Evolutionary conservation across 1,140 invertebrate species (phyloP), one percentile per base, ranked within the genome.

Genomic region (Vanessa atalanta): DNA sequence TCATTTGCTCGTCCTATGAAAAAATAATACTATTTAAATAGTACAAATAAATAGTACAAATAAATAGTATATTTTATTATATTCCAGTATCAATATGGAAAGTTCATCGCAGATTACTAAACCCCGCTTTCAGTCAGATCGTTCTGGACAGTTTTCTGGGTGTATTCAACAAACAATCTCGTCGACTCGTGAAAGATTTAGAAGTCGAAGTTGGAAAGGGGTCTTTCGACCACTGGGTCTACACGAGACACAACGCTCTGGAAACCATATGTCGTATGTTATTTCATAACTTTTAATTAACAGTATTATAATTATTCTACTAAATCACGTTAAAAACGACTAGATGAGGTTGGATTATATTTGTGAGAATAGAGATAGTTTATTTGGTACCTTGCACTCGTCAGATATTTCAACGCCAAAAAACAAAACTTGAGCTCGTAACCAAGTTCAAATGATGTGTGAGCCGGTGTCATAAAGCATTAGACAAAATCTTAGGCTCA

Each of bases 111-210:
- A 88, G 97, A 90, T 93, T 98, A 64, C 85, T 99, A 11, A 98
- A 97, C 2, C 98, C 98, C 26, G 96, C 97, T 0, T 98, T 99
- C 88, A 98, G 98, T 90, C 98, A 98, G 83, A 95, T 96, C 71
- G 97, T 99, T 61, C 93, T 99, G 53, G 96, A 98, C 77, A 95
- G 97, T 77, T 98, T 98, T 83, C 83, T 98, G 11, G 95, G 95
- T 20, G 94, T 98, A 1, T 97, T 99, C 88, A 96, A 96, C 79
- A 95, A 96, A 75, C 96, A 98, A 79, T 94, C 95, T 47, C 88
- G 94, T 6, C 93, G 95, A 20, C 91, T 98, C 63, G 93, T 96
- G 0, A 86, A 95, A 7, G 95, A 95, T 80, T 83, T 99, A 68
- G 82, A 93, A 50, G 80, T 88, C 15, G 94, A 96, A 77, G 90